Base-by-base conservation (phyloP, 2,797 vertebrate species). In the Potorous gilbertii region DNA sequence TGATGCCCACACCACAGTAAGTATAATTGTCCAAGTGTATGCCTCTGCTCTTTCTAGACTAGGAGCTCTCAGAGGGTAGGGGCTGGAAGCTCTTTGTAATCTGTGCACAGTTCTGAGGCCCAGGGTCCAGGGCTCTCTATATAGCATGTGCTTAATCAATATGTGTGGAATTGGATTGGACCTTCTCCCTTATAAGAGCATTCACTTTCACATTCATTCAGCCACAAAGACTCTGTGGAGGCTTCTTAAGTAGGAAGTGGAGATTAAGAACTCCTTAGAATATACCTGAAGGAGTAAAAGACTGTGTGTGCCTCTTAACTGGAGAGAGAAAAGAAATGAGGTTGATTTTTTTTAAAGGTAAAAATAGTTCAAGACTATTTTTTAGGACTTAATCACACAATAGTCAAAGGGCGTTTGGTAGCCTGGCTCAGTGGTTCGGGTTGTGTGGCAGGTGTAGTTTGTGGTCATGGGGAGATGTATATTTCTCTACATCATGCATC, bases 401-500 rank as follows among this genome's bases (percentile, higher is more conserved):
- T 81, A 11, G 55, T 93, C 31, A 34, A 9, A n/a, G 50, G 14
- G 54, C 16, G 4, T 55, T 18, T 50, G 90, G 90, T 92, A 90
- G 89, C 87, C 50, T 54, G 93, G 93, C 3, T 87, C 56, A 92
- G 40, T 74, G 28, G 29, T 40, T 52, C 2, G 18, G 16, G 46
- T n/a, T 93, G 96, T 13, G 5, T 5, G 92, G 24, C 87, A 28
- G 50, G 66, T 16, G 6, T 40, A 40, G n/a, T 24, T 81, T 81
- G 66, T 81, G 66, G n/a, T 81, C 66, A 0, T 40, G n/a, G n/a
- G n/a, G 66, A 81, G 66, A 74, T 40, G 34, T 96, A 62, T 40
- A 54, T 92, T 90, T 92, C 56, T 92, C 94, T 34, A 94, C 66
- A 21, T 40, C 66, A 10, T 21, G 87, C 96, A 81, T 97, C 95